Percentiles rank a stretch among this genome's conserved stretches.
These are phyloP conservation scores for Drosophila sulfurigaster DNA, from an alignment of 1,140 invertebrate genomes.

Conservation along the genomic window DNA sequence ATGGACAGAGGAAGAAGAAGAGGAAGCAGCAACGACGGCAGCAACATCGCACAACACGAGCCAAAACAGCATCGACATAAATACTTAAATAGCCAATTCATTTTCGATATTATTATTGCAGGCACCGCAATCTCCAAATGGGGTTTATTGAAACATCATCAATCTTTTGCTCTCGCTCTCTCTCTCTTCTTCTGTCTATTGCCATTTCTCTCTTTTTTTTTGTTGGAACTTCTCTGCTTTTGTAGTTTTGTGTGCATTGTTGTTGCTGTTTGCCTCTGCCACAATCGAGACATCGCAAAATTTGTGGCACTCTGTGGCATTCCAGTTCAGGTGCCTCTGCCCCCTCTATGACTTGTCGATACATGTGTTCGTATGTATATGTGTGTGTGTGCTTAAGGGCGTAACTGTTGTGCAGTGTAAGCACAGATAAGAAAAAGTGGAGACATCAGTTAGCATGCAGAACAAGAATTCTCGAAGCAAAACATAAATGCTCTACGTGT, in stretches of 20 bases:
- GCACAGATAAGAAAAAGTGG: constrained; percentile 28
- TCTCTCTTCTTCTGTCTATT: background rate
- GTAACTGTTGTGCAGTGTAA: constrained; percentile 30
- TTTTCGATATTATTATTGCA: constrained; percentile 73
- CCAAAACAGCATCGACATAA: background rate
- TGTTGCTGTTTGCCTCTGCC: background rate
- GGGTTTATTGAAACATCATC: constrained; percentile 58
- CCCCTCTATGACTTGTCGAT: too few relatives aligned
- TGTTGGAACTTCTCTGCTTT: background rate
- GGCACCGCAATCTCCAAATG: constrained; percentile 53
- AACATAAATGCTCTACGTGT: background rate
- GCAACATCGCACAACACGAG: too few relatives aligned
- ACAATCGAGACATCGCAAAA: constrained; percentile 25
- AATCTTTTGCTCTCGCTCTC: constrained; percentile 21
- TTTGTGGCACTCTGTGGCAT: constrained; percentile 12
- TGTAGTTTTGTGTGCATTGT: constrained; percentile 13
- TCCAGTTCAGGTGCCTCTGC: constrained; percentile 2
- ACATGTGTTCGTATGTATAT: background rate
- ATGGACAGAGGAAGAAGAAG: background rate
- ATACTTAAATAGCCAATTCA: constrained; percentile 60
- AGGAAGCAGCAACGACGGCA: too few relatives aligned
- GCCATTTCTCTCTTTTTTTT: background rate
- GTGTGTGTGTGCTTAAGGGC: constrained; percentile 17
- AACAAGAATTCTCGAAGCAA: background rate
- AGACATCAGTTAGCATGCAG: constrained; percentile 12